Evolutionary conservation across 2,888 invertebrate genomes (phyloP).

Genomic region (Megalurothrips usitatus): DNA sequence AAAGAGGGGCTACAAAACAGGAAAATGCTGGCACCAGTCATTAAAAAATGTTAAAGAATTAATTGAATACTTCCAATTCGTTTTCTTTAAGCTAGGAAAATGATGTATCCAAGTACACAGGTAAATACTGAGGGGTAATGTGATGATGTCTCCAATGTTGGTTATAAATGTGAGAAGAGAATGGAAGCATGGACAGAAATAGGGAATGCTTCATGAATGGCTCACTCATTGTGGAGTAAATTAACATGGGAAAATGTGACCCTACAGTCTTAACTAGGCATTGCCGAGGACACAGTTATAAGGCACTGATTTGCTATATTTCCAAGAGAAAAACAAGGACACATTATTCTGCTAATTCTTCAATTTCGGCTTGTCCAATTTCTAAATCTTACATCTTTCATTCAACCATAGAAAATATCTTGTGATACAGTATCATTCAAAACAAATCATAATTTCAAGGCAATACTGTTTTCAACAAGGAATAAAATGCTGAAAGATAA

Average conservation of each 20-base stretch:
- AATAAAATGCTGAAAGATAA: neutral
- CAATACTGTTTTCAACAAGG: neutral
- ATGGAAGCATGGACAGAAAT: neutral
- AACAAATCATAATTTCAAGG: neutral
- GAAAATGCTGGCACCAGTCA: neutral
- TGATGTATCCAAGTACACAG: neutral
- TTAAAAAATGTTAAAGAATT: neutral
- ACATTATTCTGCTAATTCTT: neutral
- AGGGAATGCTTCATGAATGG: neutral
- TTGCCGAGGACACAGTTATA: neutral
- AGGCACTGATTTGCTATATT: neutral
- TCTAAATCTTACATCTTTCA: no score
- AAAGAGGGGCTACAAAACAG: no score
- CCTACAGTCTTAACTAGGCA: neutral
- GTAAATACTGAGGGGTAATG: neutral
- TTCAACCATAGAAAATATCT: neutral
- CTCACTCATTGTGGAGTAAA: neutral
- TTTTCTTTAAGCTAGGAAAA: neutral
- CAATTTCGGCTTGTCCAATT: neutral
- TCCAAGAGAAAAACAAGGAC: neutral
- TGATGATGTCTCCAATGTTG: neutral
- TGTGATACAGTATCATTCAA: neutral
- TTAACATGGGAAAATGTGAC: neutral
- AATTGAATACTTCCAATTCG: neutral
- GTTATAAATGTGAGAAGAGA: neutral